A percentile compares a stretch with the other conserved stretches of the same genome.
phyloP scores from a whole-genome alignment of 2,797 vertebrate species.

The Acanthiza pusilla region DNA sequence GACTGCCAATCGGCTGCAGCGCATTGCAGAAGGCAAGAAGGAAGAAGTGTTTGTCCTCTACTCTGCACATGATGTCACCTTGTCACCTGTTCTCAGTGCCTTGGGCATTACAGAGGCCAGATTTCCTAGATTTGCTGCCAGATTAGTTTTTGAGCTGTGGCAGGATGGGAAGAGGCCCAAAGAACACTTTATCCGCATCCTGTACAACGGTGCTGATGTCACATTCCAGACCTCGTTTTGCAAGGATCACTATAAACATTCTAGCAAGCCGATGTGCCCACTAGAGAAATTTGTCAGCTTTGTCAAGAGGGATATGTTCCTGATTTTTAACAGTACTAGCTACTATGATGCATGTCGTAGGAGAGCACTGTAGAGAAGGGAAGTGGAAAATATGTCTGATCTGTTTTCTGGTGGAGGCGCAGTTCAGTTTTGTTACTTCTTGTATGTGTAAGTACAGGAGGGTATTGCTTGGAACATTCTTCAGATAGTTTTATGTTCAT shows the following conservation, averaged over 20 bases:
- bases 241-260: conserved; percentile 73
- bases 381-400: neutral
- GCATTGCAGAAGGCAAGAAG: conserved; percentile 70
- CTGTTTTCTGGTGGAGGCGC: neutral
- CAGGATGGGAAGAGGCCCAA: conserved; percentile 78
- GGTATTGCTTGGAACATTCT: conserved; percentile 15
- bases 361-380: conserved; percentile 59
- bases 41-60: conserved; percentile 86
- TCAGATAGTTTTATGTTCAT: neutral
- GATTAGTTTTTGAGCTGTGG: conserved; percentile 95
- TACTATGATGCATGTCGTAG: conserved; percentile 89
- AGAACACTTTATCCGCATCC: conserved; percentile 84
- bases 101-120: conserved; percentile 86
- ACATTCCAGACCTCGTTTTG: conserved; percentile 94
- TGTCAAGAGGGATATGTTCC: conserved; percentile 90
- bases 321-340: conserved; percentile 82
- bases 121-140: conserved; percentile 92
- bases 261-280: conserved; percentile 86
- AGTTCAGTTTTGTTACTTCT: neutral
- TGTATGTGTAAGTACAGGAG: neutral
- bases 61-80: conserved; percentile 92
- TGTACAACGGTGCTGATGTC: conserved; percentile 95
- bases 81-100: conserved; percentile 92
- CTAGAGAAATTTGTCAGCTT: conserved; percentile 88
- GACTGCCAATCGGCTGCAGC: conserved; percentile 84